A percentile compares a stretch with the other conserved stretches of the same genome.
Evolutionary conservation across 1,140 invertebrate species (phyloP).

Genomic region (Drosophila ironensis): DNA sequence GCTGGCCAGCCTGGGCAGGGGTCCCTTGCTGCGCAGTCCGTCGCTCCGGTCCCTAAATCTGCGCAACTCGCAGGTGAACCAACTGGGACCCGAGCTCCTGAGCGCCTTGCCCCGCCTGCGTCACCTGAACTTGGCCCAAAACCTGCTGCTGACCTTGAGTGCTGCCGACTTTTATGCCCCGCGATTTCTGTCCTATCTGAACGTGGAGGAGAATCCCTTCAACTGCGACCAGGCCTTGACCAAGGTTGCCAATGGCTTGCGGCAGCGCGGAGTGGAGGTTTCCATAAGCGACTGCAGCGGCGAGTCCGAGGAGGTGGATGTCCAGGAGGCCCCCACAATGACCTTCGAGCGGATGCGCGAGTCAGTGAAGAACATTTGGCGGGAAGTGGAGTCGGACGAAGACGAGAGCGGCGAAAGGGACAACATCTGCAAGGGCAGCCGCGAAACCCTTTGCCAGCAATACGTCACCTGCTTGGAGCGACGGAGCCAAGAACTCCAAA

Average conservation of each 20-base stretch:
- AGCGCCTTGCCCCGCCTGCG: slow-evolving; percentile 56
- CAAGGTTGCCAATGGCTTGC: slow-evolving; percentile 45
- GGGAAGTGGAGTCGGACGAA: slow-evolving; percentile 56
- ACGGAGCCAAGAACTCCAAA: slow-evolving; percentile 54
- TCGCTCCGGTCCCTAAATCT: slow-evolving; percentile 62
- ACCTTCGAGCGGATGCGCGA: slow-evolving; percentile 56
- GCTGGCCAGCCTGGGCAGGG: slow-evolving; percentile 40
- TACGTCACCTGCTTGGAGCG: slow-evolving; percentile 67
- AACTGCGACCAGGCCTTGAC: slow-evolving; percentile 62
- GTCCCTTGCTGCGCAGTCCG: slow-evolving; percentile 50
- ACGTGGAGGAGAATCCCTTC: slow-evolving; percentile 67
- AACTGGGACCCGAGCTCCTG: slow-evolving; percentile 43
- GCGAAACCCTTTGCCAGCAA: slow-evolving; percentile 55
- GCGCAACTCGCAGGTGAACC: slow-evolving; percentile 69
- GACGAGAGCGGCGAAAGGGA: slow-evolving; percentile 2
- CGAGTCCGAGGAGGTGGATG: slow-evolving; percentile 1
- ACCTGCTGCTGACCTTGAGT: slow-evolving; percentile 66
- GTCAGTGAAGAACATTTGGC: slow-evolving; percentile 52
- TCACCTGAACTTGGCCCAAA: slow-evolving; percentile 66
- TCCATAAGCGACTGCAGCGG: slow-evolving; percentile 52
- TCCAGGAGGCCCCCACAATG: slow-evolving; percentile 1
- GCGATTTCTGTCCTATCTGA: slow-evolving; percentile 47
- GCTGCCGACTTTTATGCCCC: slow-evolving; percentile 47
- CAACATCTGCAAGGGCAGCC: slow-evolving; percentile 57
- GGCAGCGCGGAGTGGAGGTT: slow-evolving; percentile 47